phyloP scores from a whole-genome alignment of 2,797 vertebrate genomes.

The Anisognathus igniventris region DNA sequence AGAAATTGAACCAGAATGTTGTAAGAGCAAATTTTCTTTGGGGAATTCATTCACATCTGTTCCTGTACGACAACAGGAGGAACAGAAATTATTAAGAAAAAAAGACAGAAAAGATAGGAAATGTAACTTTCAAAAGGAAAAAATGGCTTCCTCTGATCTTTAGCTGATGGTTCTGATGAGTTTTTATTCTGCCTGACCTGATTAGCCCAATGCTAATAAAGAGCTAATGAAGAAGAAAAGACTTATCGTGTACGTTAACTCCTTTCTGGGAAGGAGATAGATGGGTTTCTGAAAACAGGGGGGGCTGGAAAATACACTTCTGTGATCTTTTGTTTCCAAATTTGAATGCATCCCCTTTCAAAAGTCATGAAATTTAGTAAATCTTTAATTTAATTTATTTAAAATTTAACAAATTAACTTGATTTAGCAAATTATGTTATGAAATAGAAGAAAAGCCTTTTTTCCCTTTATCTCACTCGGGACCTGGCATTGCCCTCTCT shows the following conservation, averaged over 20 bases:
- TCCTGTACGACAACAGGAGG: background rate
- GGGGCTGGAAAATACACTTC: background rate
- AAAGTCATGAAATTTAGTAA: background rate
- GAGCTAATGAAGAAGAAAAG: background rate
- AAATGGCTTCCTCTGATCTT: background rate
- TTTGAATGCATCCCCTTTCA: background rate
- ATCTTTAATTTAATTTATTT: background rate
- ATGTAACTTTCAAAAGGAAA: background rate
- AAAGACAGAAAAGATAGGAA: background rate
- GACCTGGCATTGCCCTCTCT: too few species aligned
- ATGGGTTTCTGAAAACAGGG: background rate
- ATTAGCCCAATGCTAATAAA: background rate
- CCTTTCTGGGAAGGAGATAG: background rate
- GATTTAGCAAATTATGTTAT: background rate
- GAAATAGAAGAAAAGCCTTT: background rate
- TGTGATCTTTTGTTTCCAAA: background rate
- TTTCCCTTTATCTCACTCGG: background rate
- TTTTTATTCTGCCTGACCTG: background rate
- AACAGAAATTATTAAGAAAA: background rate
- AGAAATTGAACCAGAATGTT: background rate
- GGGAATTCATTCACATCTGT: conserved; percentile 47
- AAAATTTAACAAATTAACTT: background rate
- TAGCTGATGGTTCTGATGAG: background rate
- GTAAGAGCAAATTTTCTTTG: conserved; percentile 7
- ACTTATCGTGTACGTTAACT: background rate